Percentiles rank a stretch among this genome's conserved stretches.
These are phyloP conservation scores for Mactra quadrangularis DNA, from an alignment of 1,140 invertebrate genomes.

Conservation along the genomic window DNA sequence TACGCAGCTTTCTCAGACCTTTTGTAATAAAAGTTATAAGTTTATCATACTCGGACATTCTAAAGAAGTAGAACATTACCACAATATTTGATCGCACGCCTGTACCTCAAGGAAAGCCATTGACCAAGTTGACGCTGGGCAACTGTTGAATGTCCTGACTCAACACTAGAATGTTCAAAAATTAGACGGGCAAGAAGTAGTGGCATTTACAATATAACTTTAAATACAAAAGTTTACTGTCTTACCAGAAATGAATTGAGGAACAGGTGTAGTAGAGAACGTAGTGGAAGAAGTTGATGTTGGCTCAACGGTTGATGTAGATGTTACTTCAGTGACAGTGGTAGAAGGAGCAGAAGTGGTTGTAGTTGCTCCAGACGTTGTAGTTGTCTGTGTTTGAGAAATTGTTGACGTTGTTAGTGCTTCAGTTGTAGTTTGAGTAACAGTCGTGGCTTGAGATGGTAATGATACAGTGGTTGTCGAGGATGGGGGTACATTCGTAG, in stretches of 20 bases:
- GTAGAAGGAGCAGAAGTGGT: background rate
- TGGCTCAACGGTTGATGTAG: constrained; percentile 18
- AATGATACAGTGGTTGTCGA: constrained; percentile 12
- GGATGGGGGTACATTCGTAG: background rate
- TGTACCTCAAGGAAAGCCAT: too few species aligned
- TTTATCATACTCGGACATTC: too few species aligned
- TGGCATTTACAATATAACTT: too few species aligned
- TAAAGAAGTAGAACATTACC: too few species aligned
- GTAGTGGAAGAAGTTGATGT: background rate
- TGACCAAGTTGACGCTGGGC: too few species aligned
- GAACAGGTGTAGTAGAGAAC: constrained; percentile 10
- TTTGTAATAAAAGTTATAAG: too few species aligned
- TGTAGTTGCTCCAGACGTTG: background rate
- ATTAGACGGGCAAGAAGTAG: too few species aligned
- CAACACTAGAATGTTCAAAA: too few species aligned
- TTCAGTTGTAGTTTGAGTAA: constrained; percentile 9
- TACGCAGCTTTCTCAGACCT: too few species aligned
- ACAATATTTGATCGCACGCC: too few species aligned
- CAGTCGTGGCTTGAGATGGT: background rate
- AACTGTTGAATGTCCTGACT: too few species aligned
- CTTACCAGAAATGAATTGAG: background rate
- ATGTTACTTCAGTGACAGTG: background rate
- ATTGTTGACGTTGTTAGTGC: constrained; percentile 35
- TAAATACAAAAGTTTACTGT: too few species aligned
- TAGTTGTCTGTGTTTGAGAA: constrained; percentile 1